Evolutionary conservation across 1,140 invertebrate genomes (phyloP), one percentile per base, ranked within the genome.

Genomic region (Bombus impatiens): DNA sequence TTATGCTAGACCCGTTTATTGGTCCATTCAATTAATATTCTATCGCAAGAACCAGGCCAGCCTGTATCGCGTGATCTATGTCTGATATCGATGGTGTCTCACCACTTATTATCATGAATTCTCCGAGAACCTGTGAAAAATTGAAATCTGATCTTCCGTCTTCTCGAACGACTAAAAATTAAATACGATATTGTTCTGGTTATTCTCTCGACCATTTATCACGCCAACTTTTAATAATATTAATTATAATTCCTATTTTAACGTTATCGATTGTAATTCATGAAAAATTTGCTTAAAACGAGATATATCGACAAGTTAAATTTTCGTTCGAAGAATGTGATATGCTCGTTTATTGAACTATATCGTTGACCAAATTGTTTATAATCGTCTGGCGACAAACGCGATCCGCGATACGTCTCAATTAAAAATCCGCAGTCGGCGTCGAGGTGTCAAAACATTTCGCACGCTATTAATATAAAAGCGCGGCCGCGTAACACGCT

Each of bases 361-460:
- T 71, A 84, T 79, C 47, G 32, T 37, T 18, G n/a, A n/a, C 15
- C 4, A 79, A 84, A 84, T 84, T 44, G 67, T 71, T 84, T 72
- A 37, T 79, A 84, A 59, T 53, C 9, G 67, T 72, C 22, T 28
- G 67, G 22, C 25, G 40, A 47, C 67, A 62, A 32, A n/a, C 18
- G 25, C 86, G 71, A 32, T n/a, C 18, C 72, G 76, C 82, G 87
- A 89, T 89, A 88, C 72, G 80, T 89, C 78, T 89, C 84, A 89
- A 89, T 89, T 89, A 89, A 89, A 89, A 89, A 88, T 89, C 87
- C 81, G 57, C 81, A 75, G 82, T 67, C 74, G 77, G 40, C 68
- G 82, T 72, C 86, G 75, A n/a, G 68, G 83, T 78, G 89, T 82
- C 79, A 88, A 90, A 90, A 90, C 89, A 88, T 88, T 90, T 90